A percentile compares a stretch with the other conserved stretches of the same genome.
Conservation (phyloP, 2,797 vertebrate genomes). For the Antrozous pallidus region DNA sequence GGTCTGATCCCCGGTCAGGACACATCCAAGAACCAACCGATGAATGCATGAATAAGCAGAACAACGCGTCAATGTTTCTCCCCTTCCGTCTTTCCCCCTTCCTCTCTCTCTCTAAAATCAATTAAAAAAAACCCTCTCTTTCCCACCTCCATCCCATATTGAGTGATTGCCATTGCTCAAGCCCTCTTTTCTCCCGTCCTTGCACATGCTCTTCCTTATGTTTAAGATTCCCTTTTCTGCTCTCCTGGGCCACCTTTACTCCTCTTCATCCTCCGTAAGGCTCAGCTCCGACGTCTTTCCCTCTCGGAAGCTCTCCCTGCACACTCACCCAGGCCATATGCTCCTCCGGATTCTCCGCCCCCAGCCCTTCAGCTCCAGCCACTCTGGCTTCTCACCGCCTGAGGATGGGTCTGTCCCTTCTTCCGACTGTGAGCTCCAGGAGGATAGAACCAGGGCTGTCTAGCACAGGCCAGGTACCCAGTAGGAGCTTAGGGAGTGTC, state of each 20-base stretch:
- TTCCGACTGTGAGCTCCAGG: background rate
- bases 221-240: background rate
- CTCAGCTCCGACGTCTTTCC: background rate
- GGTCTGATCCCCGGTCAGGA: background rate
- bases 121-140: too few species aligned
- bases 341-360: background rate
- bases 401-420: background rate
- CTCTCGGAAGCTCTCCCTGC: background rate
- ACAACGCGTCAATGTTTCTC: background rate
- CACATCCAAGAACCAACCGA: background rate
- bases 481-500: background rate
- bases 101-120: background rate
- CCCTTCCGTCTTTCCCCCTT: background rate
- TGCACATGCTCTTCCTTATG: too few species aligned
- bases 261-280: background rate
- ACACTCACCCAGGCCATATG: background rate
- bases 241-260: background rate
- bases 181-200: background rate
- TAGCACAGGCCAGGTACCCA: accelerated
- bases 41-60: background rate
- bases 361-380: background rate
- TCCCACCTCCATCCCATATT: background rate
- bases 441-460: background rate
- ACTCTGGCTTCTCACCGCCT: background rate
- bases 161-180: background rate